Evolutionary conservation across 35 echinoderm and acorn worm species (phyloP).

Genomic region (Ptychodera flava): DNA sequence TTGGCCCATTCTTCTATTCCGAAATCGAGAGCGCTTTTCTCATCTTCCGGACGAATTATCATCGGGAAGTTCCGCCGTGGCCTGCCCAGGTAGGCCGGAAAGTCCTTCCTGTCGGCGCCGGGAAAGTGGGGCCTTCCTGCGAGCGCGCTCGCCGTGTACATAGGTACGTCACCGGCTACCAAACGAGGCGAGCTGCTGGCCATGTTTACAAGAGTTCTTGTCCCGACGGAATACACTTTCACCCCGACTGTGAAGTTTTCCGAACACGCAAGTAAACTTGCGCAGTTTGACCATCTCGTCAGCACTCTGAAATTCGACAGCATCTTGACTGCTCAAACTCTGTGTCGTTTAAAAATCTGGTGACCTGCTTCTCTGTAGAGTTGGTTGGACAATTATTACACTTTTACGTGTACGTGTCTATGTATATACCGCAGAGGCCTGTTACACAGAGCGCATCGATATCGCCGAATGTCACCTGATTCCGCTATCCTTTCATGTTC

Average conservation of each 20-base stretch:
- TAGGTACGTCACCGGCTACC: background rate
- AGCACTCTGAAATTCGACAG: background rate
- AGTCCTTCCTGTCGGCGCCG: background rate
- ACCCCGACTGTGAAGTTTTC: background rate
- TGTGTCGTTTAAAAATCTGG: background rate
- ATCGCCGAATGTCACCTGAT: no score
- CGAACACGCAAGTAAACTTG: background rate
- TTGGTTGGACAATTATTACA: no score
- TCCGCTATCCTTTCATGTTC: no score
- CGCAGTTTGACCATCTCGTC: background rate
- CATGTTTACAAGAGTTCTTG: background rate
- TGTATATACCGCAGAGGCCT: no score
- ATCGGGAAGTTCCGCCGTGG: background rate
- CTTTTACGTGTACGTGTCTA: no score
- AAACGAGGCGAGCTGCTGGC: background rate
- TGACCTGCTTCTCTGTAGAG: no score
- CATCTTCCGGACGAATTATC: background rate
- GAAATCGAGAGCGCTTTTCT: background rate
- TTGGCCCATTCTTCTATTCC: background rate
- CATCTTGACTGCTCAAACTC: background rate
- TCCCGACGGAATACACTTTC: background rate
- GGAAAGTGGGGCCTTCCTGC: background rate
- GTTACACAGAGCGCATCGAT: no score
- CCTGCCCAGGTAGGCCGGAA: background rate
- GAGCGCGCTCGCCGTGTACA: background rate